Percentiles rank a stretch among this genome's conserved stretches.
These are phyloP conservation scores for Syngnathus acus DNA, from an alignment of 2,797 vertebrate species.

Conservation along the genomic window DNA sequence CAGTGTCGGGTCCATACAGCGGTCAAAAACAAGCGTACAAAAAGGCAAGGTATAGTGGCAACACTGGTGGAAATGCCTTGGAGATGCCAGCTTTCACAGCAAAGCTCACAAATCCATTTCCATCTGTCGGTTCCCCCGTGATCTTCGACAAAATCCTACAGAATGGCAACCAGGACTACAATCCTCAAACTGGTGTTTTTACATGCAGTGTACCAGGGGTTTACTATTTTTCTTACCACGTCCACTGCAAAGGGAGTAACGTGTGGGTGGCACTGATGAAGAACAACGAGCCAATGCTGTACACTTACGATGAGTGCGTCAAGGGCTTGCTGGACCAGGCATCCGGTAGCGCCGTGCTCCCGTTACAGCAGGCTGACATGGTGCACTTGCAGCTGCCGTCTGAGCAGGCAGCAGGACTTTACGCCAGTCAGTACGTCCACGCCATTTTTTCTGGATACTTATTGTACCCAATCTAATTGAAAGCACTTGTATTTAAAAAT, in stretches of 20 bases:
- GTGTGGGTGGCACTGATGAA: conserved; percentile 95
- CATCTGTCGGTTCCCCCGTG: conserved; percentile 83
- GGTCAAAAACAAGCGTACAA: conserved; percentile 76
- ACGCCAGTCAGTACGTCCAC: conserved; percentile 91
- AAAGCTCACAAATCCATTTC: conserved; percentile 85
- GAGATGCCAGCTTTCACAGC: conserved; percentile 93
- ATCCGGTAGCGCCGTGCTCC: conserved; percentile 89
- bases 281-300: conserved; percentile 95
- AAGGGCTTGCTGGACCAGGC: conserved; percentile 96
- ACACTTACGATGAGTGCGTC: conserved; percentile 94
- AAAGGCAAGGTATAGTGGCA: conserved; percentile 70
- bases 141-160: conserved; percentile 92
- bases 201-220: conserved; percentile 89
- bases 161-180: conserved; percentile 93
- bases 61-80: conserved; percentile 40
- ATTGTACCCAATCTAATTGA: conserved; percentile 86
- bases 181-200: conserved; percentile 86
- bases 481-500: not conserved
- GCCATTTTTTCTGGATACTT: conserved; percentile 96
- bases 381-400: conserved; percentile 93
- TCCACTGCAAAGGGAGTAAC: conserved; percentile 93
- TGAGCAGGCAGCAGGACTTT: conserved; percentile 93
- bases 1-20: conserved; percentile 73
- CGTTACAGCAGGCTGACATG: conserved; percentile 79
- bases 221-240: conserved; percentile 94